Percentiles rank a stretch among this genome's conserved stretches.
These are phyloP conservation scores for Eretmocerus hayati DNA, from an alignment of 2,888 invertebrate species.

Conservation along the genomic window DNA sequence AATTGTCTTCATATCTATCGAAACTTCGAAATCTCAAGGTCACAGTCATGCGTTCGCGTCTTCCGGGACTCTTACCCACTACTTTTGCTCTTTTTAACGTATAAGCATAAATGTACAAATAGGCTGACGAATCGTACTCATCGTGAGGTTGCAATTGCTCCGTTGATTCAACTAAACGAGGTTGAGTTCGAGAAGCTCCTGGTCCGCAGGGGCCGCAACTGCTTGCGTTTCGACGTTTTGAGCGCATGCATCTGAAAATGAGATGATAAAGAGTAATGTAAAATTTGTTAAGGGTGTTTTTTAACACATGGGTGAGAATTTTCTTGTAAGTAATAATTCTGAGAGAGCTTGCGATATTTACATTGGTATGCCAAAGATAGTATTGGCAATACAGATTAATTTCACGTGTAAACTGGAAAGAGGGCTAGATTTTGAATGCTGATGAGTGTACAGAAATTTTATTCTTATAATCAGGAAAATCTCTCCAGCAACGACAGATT, in stretches of 20 bases:
- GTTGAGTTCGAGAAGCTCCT: conserved; percentile 47
- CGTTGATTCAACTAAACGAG: conserved; percentile 58
- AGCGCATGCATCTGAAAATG: conserved; percentile 68
- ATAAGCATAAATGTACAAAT: conserved; percentile 79
- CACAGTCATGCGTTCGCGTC: conserved; percentile 73
- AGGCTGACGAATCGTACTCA: conserved; percentile 72
- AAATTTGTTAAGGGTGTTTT: too few species aligned
- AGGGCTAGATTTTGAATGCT: too few species aligned
- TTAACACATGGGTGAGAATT: too few species aligned
- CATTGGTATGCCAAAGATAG: too few species aligned
- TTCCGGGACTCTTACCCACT: conserved; percentile 37
- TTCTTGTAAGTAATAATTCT: too few species aligned
- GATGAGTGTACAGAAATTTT: too few species aligned
- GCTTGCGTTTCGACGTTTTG: conserved; percentile 61
- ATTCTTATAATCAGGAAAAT: too few species aligned
- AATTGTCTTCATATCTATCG: conserved; percentile 79
- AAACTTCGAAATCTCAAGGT: conserved; percentile 77
- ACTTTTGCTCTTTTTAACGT: conserved; percentile 52
- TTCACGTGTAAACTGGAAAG: too few species aligned
- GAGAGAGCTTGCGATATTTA: too few species aligned
- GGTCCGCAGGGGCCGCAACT: conserved; percentile 65
- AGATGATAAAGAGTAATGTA: too few species aligned
- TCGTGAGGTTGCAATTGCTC: conserved; percentile 48
- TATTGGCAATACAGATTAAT: too few species aligned
- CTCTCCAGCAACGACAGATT: too few species aligned